phyloP scores from a whole-genome alignment of 1,140 invertebrate genomes.

The Lineus longissimus region DNA sequence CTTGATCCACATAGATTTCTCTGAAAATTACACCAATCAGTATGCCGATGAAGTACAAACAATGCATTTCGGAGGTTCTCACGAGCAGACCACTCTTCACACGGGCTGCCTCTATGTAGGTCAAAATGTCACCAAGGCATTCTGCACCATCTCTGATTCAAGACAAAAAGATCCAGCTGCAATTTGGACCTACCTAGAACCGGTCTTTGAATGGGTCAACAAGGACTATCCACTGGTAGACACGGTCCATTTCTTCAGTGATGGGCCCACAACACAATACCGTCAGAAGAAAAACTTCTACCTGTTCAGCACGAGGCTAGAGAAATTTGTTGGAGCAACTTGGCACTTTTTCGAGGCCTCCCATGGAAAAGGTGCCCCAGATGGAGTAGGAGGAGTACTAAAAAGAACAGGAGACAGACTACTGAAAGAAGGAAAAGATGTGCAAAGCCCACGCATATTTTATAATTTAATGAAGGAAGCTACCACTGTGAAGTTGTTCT shows the following conservation, averaged over 20 bases:
- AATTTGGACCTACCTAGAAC: constrained; percentile 27
- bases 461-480: constrained; percentile 6
- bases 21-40: constrained; percentile 26
- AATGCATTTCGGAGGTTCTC: constrained; percentile 27
- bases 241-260: constrained; percentile 14
- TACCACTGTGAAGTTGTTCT: constrained; percentile 6
- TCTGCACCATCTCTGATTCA: constrained; percentile 24
- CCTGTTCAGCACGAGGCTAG: constrained; percentile 21
- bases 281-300: constrained; percentile 26
- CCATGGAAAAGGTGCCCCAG: constrained; percentile 54
- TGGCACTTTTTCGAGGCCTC: constrained; percentile 54
- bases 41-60: constrained; percentile 20
- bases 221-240: constrained; percentile 12
- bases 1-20: constrained; percentile 25
- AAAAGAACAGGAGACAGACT: constrained; percentile 41
- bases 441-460: constrained; percentile 12
- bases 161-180: constrained; percentile 22
- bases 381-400: constrained; percentile 53
- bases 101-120: constrained; percentile 14
- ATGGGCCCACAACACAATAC: constrained; percentile 18
- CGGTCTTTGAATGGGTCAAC: constrained; percentile 21
- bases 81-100: constrained; percentile 22
- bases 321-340: constrained; percentile 21
- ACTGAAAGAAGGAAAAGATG: constrained; percentile 20
- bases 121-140: neutral